Base-by-base conservation (phyloP, 2,797 vertebrate species). In the Argentina silus region DNA sequence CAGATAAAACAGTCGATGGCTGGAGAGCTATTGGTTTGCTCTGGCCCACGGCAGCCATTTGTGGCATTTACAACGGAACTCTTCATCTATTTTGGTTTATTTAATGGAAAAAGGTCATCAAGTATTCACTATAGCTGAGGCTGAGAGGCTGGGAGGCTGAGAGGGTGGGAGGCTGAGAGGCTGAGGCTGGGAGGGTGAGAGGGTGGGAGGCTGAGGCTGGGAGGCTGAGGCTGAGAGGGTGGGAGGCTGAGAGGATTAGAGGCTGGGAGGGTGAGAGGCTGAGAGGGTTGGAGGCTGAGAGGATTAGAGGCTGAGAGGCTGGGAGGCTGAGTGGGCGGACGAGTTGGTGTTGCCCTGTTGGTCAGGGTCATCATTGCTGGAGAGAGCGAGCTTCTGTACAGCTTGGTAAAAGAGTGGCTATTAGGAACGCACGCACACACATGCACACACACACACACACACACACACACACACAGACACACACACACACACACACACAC, bases 11-110 rank as follows among this genome's bases (percentile, higher is more conserved):
- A 74, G 23, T 45, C 2, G 56, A 67, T 59, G 36, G 43, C 62
- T 70, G 60, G 21, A 71, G 74, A 67, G 66, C 23, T 67, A 48
- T 63, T 21, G 67, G 27, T 47, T 57, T 23, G 19, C 69, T 14
- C 27, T 11, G 44, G 51, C 60, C 66, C 51, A 14, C 21, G 59
- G 59, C 44, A 63, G 44, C 44, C 59, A 9, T 64, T 43, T 74
- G 60, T 74, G 71, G 53, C 71, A 70, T 78, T 74, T 78, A 66
- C 61, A 59, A 51, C 47, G 36, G 53, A 51, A 14, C n/a, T 23
- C 36, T 67, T 74, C 68, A 47, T 64, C 23, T 73, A 73, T 44
- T 62, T 63, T 36, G 27, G 51, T 67, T 53, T 45, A 70, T 61
- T 51, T 57, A 12, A 61, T 44, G 27, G 19, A 17, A 64, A 77